A percentile compares a stretch with the other conserved stretches of the same genome.
Evolutionary conservation across 2,113 vertebrate genomes (phyloP).

Genomic region (Tenebrosternarchus preto): DNA sequence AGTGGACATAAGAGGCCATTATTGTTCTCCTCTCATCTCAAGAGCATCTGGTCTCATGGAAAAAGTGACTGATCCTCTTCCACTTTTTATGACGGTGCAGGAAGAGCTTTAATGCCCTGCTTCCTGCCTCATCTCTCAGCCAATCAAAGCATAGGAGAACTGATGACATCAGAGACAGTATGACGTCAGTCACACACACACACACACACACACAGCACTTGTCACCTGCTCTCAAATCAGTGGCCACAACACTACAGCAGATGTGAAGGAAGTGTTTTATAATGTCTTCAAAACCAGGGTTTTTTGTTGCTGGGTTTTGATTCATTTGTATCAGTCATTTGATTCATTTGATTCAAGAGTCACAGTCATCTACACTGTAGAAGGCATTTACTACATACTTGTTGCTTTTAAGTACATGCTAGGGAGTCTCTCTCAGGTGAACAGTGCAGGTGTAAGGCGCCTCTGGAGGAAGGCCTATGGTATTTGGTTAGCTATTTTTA

Average conservation of each 20-base stretch:
- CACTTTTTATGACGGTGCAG: conserved; percentile 67
- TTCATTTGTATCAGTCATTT: no score
- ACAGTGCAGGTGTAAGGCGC: conserved; percentile 45
- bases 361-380: neutral
- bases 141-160: conserved; percentile 34
- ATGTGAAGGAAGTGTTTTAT: conserved; percentile 10
- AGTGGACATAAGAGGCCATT: conserved; percentile 65
- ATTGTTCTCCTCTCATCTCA: conserved; percentile 67
- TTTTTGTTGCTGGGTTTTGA: neutral
- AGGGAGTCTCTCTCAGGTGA: conserved; percentile 29
- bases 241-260: conserved; percentile 15
- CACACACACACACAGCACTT: conserved; percentile 13
- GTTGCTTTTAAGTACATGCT: neutral
- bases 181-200: conserved; percentile 45
- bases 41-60: conserved; percentile 72
- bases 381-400: neutral
- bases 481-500: conserved; percentile 58
- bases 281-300: neutral
- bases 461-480: conserved; percentile 14
- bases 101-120: conserved; percentile 68
- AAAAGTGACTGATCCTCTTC: conserved; percentile 70
- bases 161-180: conserved; percentile 39
- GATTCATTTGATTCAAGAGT: no score
- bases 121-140: conserved; percentile 33
- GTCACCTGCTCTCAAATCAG: conserved; percentile 21